Evolutionary conservation across 2,888 invertebrate species (phyloP).

Genomic region (Metopia argyrocephala): DNA sequence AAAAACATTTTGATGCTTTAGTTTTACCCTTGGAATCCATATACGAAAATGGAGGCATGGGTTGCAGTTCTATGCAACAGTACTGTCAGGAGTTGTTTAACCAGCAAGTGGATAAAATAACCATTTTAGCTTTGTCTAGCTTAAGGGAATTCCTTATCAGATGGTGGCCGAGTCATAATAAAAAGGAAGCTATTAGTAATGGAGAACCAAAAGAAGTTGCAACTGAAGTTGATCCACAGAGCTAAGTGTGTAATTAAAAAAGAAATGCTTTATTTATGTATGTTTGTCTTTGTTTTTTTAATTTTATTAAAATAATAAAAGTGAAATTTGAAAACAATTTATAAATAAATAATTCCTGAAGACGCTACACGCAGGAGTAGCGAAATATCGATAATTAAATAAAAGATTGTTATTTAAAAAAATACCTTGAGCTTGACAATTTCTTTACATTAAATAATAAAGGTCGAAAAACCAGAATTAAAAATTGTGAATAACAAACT

Average conservation of each 20-base stretch:
- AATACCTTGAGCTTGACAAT: too few species aligned
- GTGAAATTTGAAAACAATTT: too few species aligned
- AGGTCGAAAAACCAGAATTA: too few species aligned
- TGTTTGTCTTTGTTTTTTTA: constrained; percentile 2
- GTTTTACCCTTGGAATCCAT: constrained; percentile 71
- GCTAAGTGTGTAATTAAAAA: not conserved
- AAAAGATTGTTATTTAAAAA: too few species aligned
- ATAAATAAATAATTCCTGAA: too few species aligned
- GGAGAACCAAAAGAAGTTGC: not conserved
- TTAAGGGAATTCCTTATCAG: constrained; percentile 68
- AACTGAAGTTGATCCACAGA: too few species aligned
- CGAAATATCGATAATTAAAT: too few species aligned
- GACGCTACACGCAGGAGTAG: too few species aligned
- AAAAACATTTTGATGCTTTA: constrained; percentile 71
- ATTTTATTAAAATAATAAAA: constrained; percentile 5
- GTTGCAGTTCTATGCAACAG: constrained; percentile 67
- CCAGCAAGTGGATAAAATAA: constrained; percentile 54
- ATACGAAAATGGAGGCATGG: constrained; percentile 70
- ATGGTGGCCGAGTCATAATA: constrained; percentile 69
- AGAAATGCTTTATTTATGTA: not conserved
- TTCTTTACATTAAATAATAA: too few species aligned
- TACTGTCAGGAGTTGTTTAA: constrained; percentile 69
- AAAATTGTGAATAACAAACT: too few species aligned
- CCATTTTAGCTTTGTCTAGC: constrained; percentile 71
- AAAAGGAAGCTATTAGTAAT: not conserved